These are phyloP conservation scores for Ailurus styani DNA, from an alignment of 2,113 vertebrate genomes.

Conservation along the genomic window DNA sequence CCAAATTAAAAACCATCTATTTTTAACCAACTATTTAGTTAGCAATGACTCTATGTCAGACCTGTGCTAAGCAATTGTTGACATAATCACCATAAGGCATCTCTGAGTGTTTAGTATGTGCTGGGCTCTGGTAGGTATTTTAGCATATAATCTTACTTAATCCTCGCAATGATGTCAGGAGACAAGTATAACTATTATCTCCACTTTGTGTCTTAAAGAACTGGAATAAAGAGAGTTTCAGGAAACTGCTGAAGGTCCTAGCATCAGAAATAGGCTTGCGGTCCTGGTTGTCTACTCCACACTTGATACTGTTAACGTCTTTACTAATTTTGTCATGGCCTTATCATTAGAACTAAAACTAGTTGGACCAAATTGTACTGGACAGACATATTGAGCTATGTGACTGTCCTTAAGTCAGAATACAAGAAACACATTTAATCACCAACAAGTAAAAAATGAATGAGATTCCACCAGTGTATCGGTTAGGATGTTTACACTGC, in stretches of 20 bases:
- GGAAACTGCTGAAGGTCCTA: not conserved
- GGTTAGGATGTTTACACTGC: not conserved
- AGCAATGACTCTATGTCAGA: not conserved
- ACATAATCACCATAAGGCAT: not conserved
- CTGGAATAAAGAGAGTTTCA: not conserved
- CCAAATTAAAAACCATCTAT: not conserved
- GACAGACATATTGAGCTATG: not conserved
- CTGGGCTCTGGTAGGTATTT: not conserved
- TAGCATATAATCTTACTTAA: not conserved
- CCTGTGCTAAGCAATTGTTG: not conserved
- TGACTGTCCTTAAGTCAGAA: not conserved
- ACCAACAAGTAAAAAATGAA: not conserved
- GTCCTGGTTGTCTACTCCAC: not conserved
- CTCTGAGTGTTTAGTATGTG: not conserved
- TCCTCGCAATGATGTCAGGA: not conserved
- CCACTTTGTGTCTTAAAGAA: not conserved
- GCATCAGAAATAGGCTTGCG: not conserved
- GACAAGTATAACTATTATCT: not conserved
- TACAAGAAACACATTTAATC: not conserved
- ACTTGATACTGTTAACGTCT: not conserved
- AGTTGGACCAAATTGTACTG: not conserved
- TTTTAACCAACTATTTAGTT: not conserved
- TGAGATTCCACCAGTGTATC: not conserved
- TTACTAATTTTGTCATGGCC: not conserved
- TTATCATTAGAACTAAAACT: not conserved